Evolutionary conservation across 2,113 vertebrate species (phyloP).

Genomic region (Chinchilla lanigera): DNA sequence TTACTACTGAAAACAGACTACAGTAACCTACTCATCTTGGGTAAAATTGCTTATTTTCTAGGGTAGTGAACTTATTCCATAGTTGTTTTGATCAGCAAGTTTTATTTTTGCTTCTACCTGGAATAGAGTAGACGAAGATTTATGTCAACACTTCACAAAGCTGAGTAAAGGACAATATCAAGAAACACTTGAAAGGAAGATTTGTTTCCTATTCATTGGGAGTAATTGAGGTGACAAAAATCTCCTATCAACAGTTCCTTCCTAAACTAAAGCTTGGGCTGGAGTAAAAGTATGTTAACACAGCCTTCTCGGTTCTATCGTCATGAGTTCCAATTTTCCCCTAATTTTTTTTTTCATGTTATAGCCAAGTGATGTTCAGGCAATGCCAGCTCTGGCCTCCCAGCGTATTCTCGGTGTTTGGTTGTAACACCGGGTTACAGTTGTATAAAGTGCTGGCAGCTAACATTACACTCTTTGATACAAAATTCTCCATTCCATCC

Average conservation of each 20-base stretch:
- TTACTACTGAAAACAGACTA: not conserved
- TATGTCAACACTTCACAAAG: conserved; percentile 51
- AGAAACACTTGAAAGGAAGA: conserved; percentile 59
- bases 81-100: conserved; percentile 24
- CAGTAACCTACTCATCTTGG: conserved; percentile 23
- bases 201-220: conserved; percentile 53
- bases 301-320: not conserved
- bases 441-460: not conserved
- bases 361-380: not conserved
- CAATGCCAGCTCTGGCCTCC: not conserved
- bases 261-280: not conserved
- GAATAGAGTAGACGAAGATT: conserved; percentile 61
- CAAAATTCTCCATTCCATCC: not conserved
- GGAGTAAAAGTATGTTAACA: not conserved
- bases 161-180: conserved; percentile 57
- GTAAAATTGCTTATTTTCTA: conserved; percentile 65
- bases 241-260: not conserved
- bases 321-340: not conserved
- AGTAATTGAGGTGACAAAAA: conserved; percentile 44
- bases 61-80: conserved; percentile 49
- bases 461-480: not conserved
- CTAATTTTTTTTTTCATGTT: not conserved
- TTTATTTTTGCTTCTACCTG: conserved; percentile 60
- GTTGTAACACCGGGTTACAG: not conserved
- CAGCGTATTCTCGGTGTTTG: not conserved